Percentiles rank a stretch among this genome's conserved stretches.
Evolutionary conservation across 2,797 vertebrate species (phyloP).

Genomic region (Amblyopsis hoosieri): DNA sequence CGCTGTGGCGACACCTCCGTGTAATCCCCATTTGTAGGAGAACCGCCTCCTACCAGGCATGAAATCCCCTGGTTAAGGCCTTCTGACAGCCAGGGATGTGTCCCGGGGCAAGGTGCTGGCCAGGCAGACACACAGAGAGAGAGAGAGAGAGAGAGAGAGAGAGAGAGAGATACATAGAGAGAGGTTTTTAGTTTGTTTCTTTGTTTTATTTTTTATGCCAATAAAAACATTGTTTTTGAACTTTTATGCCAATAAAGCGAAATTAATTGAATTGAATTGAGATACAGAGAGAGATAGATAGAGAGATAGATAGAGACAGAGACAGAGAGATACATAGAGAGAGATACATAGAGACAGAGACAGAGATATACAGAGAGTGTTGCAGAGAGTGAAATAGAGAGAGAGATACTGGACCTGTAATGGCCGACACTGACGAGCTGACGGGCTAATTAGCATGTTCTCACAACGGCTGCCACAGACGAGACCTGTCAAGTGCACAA

Average conservation of each 20-base stretch:
- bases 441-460: too few relatives aligned
- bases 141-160: neutral
- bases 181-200: neutral
- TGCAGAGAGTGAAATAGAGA: neutral
- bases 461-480: constrained; percentile 6
- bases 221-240: too few relatives aligned
- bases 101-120: constrained; percentile 10
- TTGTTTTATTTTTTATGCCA: too few relatives aligned
- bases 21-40: constrained; percentile 38
- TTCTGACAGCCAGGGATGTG: constrained; percentile 41
- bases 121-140: neutral
- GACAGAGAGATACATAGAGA: neutral
- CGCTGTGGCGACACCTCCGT: constrained; percentile 45
- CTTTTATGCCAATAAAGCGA: too few relatives aligned
- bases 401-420: neutral
- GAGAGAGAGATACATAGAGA: constrained; percentile 6
- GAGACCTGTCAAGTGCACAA: neutral
- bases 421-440: too few relatives aligned
- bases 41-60: constrained; percentile 9
- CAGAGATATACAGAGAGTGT: neutral
- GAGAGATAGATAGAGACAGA: neutral
- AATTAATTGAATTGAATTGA: neutral
- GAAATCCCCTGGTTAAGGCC: constrained; percentile 6
- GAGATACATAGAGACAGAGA: neutral
- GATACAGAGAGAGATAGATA: neutral